A percentile compares a stretch with the other conserved stretches of the same genome.
Evolutionary conservation across 2,113 vertebrate species (phyloP).

Genomic region (Electrona antarctica): DNA sequence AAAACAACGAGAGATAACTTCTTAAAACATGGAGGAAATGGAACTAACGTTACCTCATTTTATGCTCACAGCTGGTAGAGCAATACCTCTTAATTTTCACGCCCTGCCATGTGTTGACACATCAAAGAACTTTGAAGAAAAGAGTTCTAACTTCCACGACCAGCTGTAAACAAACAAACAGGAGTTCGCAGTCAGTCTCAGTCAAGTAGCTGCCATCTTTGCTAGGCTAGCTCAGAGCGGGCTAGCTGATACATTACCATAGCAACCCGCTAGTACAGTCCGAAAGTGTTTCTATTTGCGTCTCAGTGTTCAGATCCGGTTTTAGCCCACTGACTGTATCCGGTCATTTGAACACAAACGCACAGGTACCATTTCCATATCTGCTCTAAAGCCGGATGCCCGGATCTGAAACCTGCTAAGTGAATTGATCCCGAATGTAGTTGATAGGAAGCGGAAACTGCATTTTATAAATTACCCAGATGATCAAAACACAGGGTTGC

Average conservation of each 20-base stretch:
- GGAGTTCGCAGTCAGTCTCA: no score
- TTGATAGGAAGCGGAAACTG: no score
- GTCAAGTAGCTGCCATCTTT: constrained; percentile 42
- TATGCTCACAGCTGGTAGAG: constrained; percentile 1
- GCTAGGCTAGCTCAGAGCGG: not conserved
- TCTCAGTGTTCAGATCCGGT: not conserved
- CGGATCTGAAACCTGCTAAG: no score
- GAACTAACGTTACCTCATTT: constrained; percentile 58
- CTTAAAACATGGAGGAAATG: not conserved
- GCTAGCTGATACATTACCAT: not conserved
- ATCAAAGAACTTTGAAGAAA: constrained; percentile 11
- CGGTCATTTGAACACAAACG: not conserved
- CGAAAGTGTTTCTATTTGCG: not conserved
- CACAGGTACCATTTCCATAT: no score
- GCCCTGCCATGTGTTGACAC: constrained; percentile 40
- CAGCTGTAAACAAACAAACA: not conserved
- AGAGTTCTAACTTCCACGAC: not conserved
- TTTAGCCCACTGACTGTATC: no score
- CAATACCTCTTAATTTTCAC: not conserved
- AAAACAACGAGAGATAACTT: not conserved
- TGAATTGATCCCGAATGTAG: no score
- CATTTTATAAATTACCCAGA: no score
- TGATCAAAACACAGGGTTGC: no score
- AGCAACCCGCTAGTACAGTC: no score
- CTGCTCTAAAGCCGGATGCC: no score